Evolutionary conservation across 2,888 invertebrate species (phyloP), one percentile per base, ranked within the genome.

Genomic region (Helleia helle): DNA sequence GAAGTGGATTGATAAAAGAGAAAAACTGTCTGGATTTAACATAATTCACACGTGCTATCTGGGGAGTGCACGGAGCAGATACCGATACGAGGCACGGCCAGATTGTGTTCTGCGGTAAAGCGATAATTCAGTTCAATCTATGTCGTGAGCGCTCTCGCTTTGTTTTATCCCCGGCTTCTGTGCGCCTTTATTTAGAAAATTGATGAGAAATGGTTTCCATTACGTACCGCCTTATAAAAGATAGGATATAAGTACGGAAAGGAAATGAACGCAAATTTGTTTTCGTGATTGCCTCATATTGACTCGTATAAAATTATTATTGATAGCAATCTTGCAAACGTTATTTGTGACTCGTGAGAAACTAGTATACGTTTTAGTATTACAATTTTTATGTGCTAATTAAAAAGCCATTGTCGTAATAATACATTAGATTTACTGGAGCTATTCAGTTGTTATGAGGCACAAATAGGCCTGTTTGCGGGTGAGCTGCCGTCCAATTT

Each of bases 151-250:
- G 66, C 71, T 55, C 58, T 68, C 71, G 84, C 84, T 84, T 83
- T 83, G 83, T 83, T 77, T 75, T 73, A 77, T 74, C 71, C 77
- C 72, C 73, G 71, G 83, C 83, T 83, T 74, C 84, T 80, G 84
- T 81, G 77, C 71, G 71, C 83, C 83, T 83, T 83, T 83, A 84
- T 83, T 84, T 79, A 83, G 83, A 84, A 83, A 84, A 84, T 83
- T 84, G 84, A 84, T 83, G 83, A 81, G 84, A 84, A 83, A 83
- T 80, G 81, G 77, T 80, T 72, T 77, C 84, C 83, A 84, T 84
- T 83, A 83, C 77, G 70, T 66, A 70, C 77, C 71, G 79, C 72
- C 77, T 73, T 73, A 72, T 74, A 71, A 71, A 71, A 74, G 68
- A 73, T 76, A 75, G 58, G 59, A 63, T 51, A 49, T 48, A 58